Percentiles rank a stretch among this genome's conserved stretches.
phyloP scores from a whole-genome alignment of 2,888 invertebrate genomes.

The Drosophila lacicola region DNA sequence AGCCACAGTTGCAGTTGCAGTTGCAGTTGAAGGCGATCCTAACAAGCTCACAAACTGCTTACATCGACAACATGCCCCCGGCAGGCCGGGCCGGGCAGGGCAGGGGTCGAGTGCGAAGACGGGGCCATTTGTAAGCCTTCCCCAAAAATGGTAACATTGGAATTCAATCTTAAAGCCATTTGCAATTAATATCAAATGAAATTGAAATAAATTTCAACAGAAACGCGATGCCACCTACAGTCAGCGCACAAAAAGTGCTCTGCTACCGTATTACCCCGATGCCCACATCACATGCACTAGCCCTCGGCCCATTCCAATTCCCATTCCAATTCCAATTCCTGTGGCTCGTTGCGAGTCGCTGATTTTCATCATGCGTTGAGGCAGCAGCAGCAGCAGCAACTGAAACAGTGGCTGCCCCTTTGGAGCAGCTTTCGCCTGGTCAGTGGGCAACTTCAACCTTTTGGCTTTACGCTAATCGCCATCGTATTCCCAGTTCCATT shows the following conservation, averaged over 20 bases:
- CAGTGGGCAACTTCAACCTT: slow-evolving; percentile 72
- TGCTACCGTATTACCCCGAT: slow-evolving; percentile 37
- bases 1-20: slow-evolving; percentile 5
- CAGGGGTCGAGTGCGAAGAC: slow-evolving; percentile 62
- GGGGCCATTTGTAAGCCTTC: slow-evolving; percentile 65
- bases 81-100: slow-evolving; percentile 29
- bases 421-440: slow-evolving; percentile 62
- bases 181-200: slow-evolving; percentile 86
- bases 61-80: slow-evolving; percentile 33
- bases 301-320: slow-evolving; percentile 2
- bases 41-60: slow-evolving; percentile 35
- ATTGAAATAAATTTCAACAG: slow-evolving; percentile 84
- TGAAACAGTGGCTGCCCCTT: slow-evolving; percentile 21
- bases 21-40: slow-evolving; percentile 20
- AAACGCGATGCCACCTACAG: slow-evolving; percentile 66
- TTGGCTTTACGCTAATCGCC: slow-evolving; percentile 76
- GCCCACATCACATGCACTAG: neutral
- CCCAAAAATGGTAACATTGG: slow-evolving; percentile 71
- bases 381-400: slow-evolving; percentile 19
- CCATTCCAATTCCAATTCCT: slow-evolving; percentile 44
- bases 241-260: slow-evolving; percentile 9
- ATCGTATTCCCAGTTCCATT: slow-evolving; percentile 63
- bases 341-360: slow-evolving; percentile 55
- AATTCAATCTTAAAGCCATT: slow-evolving; percentile 82
- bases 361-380: slow-evolving; percentile 83